Conservation (phyloP, 64 coral and sea anemone species). For the Platygyra sinensis region DNA sequence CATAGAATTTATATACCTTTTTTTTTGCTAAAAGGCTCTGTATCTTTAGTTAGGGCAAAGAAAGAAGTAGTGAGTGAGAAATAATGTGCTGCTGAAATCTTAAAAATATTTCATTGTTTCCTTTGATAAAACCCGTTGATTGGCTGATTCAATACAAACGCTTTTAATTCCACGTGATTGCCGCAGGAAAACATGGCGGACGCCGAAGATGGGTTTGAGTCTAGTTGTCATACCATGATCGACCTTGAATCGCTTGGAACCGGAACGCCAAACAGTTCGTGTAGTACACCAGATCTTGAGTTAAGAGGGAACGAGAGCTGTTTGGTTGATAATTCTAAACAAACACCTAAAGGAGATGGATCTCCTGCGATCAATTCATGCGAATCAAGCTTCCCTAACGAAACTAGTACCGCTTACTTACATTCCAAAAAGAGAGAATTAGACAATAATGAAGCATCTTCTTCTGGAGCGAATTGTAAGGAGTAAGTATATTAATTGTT, state of each 20-base stretch:
- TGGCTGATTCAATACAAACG: constrained; percentile 24
- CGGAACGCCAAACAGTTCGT: constrained; percentile 36
- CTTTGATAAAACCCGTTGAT: not conserved
- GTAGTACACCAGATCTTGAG: constrained; percentile 42
- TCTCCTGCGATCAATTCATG: not conserved
- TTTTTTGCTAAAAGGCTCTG: no score
- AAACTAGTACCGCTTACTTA: not conserved
- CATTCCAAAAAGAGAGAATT: constrained; percentile 24
- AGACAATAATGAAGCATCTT: not conserved
- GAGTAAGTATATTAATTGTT: constrained; percentile 16
- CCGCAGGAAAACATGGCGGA: constrained; percentile 34
- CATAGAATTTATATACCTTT: no score
- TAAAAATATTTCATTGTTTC: not conserved
- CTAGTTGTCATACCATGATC: constrained; percentile 9
- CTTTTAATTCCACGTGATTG: constrained; percentile 53
- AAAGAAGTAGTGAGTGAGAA: no score
- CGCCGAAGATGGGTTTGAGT: constrained; percentile 10
- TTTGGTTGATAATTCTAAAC: not conserved
- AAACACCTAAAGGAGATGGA: not conserved
- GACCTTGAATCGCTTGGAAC: constrained; percentile 22
- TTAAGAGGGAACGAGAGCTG: constrained; percentile 32
- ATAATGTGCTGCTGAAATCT: not conserved
- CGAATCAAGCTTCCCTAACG: not conserved
- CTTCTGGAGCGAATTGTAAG: not conserved
- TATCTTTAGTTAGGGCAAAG: no score